These are phyloP conservation scores for Caenorhabditis imperialis DNA, from an alignment of 2,888 invertebrate genomes.

Conservation along the genomic window DNA sequence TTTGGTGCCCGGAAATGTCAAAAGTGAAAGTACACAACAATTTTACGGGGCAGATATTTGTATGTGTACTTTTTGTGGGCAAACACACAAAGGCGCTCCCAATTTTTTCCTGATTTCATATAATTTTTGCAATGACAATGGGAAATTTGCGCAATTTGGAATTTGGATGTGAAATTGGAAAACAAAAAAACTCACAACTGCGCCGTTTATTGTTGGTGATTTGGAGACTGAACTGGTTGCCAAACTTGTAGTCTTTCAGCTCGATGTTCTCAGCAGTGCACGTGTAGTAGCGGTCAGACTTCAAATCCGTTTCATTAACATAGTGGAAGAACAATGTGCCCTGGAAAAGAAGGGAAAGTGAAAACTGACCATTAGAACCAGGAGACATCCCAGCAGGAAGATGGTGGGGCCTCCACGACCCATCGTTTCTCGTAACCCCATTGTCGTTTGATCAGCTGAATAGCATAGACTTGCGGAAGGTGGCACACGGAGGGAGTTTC, in stretches of 20 bases:
- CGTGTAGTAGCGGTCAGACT: constrained; percentile 76
- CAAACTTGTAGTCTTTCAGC: constrained; percentile 78
- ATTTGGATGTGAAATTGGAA: neutral
- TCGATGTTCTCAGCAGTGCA: constrained; percentile 78
- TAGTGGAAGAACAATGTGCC: constrained; percentile 78
- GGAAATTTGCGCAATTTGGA: constrained; percentile 7
- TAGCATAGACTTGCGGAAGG: constrained; percentile 43
- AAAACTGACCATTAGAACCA: constrained; percentile 55
- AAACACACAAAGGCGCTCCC: constrained; percentile 37
- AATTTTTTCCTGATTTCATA: constrained; percentile 41
- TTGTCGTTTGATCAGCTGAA: constrained; percentile 41
- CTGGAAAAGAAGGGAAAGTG: constrained; percentile 63
- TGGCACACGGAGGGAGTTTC: constrained; percentile 1
- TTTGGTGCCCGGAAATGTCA: neutral
- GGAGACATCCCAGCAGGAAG: constrained; percentile 30
- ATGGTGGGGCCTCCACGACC: constrained; percentile 20
- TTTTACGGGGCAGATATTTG: constrained; percentile 38
- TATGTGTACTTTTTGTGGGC: constrained; percentile 52
- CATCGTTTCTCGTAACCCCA: constrained; percentile 47
- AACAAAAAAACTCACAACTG: constrained; percentile 57
- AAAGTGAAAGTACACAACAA: constrained; percentile 44
- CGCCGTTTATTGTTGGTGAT: constrained; percentile 66
- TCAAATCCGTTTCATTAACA: constrained; percentile 76
- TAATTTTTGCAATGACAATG: constrained; percentile 24
- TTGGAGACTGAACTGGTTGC: constrained; percentile 73